These are phyloP conservation scores for Fregetta grallaria DNA, from an alignment of 2,113 vertebrate species.

Conservation along the genomic window DNA sequence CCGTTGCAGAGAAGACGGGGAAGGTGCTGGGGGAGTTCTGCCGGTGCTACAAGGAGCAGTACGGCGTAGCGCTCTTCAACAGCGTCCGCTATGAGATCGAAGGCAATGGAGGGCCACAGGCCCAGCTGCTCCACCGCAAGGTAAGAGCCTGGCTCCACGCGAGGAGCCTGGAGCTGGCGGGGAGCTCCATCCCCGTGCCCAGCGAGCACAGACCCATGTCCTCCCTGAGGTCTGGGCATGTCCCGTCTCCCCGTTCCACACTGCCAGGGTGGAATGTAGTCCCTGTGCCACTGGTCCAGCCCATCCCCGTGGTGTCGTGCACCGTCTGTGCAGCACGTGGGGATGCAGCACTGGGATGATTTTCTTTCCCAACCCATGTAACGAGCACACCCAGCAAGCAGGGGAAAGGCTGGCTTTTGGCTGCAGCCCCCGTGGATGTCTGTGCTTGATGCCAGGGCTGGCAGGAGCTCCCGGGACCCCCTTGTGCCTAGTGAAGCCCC, in stretches of 20 bases:
- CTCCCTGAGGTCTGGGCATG: rapidly evolving
- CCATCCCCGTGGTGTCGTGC: rapidly evolving
- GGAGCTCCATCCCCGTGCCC: neutral
- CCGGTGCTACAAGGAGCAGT: conserved; percentile 84
- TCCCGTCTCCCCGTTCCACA: too few relatives aligned
- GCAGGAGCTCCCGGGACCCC: neutral
- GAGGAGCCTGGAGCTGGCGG: neutral
- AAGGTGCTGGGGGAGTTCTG: conserved; percentile 84
- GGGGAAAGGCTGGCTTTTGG: neutral
- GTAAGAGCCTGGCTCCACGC: conserved; percentile 32
- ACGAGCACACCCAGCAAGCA: neutral
- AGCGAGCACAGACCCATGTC: rapidly evolving
- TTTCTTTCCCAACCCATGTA: rapidly evolving
- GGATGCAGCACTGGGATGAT: neutral
- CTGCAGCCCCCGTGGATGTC: neutral
- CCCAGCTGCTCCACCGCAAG: conserved; percentile 93
- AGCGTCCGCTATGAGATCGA: conserved; percentile 92
- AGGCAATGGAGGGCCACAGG: conserved; percentile 80
- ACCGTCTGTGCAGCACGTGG: rapidly evolving
- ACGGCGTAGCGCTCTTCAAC: conserved; percentile 89
- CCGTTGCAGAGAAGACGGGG: conserved; percentile 76
- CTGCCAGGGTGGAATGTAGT: too few relatives aligned
- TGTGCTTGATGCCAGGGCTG: neutral
- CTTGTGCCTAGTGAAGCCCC: neutral
- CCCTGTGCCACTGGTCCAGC: neutral